Base-by-base conservation (phyloP, 1,140 invertebrate species). In the Apis dorsata region DNA sequence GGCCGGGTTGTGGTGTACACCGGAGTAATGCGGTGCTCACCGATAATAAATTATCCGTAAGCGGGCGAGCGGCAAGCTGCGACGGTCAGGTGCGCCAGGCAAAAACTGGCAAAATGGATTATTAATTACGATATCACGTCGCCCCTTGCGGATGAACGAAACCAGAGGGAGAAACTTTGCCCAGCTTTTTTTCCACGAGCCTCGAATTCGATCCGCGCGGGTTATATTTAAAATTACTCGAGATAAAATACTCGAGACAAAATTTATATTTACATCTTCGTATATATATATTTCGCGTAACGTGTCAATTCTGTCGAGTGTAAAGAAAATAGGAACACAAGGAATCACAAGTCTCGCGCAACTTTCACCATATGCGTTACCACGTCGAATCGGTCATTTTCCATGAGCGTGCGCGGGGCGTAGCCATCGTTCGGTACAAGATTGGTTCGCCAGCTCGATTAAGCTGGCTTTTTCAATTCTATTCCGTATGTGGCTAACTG, bases 31-130 rank as follows among this genome's bases (percentile, higher is more conserved):
- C 81, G 87, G 87, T 89, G 88, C 84, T 83, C 80, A 86, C 75
- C 83, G 85, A 84, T 91, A 89, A 92, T 91, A 90, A 91, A 92
- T 92, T 91, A 92, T 85, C 89, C 87, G 78, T 73, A 86, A 88
- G 89, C 88, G 88, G 88, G 85, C 83, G 85, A 74, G 59, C 88
- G 85, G 85, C 78, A 78, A 84, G 79, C 81, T 90, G 83, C 85
- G 86, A 90, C 86, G 85, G 89, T 92, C 90, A 90, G 88, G 87
- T 85, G 87, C 83, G 59, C 83, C 85, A 70, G 34, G 74, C 83
- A 91, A 93, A 93, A 92, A 92, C 83, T 65, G 75, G 66, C 83
- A 86, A 91, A 92, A 94, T 94, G 91, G 92, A 91, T 93, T 93
- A 94, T 94, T 94, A 93, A 94, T 94, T 92, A 91, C 91, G 83